A percentile compares a stretch with the other conserved stretches of the same genome.
phyloP scores from a whole-genome alignment of 2,888 invertebrate species.

The Schizotus pectinicornis region DNA sequence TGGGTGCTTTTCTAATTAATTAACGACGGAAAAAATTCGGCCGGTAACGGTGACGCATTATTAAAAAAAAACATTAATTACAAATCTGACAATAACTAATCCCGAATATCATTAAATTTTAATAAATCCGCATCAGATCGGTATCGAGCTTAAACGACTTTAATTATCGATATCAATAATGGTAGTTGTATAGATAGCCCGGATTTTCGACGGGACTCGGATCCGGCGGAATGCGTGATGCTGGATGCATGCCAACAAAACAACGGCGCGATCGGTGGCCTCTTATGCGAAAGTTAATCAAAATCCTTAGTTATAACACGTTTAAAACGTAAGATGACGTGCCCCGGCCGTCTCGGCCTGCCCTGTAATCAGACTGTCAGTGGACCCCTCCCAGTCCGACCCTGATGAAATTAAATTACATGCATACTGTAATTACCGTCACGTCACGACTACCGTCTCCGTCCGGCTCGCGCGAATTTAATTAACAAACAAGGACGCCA shows the following conservation, averaged over 20 bases:
- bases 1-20: conserved; percentile 23
- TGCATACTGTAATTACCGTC: conserved; percentile 49
- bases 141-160: not conserved
- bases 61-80: conserved; percentile 13
- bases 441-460: conserved; percentile 44
- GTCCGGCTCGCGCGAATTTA: conserved; percentile 12
- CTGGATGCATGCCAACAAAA: not conserved
- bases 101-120: conserved; percentile 22
- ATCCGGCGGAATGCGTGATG: no score
- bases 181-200: not conserved
- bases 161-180: conserved; percentile 1
- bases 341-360: conserved; percentile 42
- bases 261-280: no score
- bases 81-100: conserved; percentile 21
- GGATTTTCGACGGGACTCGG: not conserved
- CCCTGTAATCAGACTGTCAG: conserved; percentile 59
- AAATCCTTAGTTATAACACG: conserved; percentile 47
- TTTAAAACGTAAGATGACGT: conserved; percentile 46
- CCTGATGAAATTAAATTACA: conserved; percentile 60
- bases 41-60: not conserved
- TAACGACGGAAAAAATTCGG: conserved; percentile 13
- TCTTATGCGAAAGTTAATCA: conserved; percentile 33
- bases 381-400: conserved; percentile 58
- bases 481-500: conserved; percentile 19
- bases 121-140: conserved; percentile 5